phyloP scores from a whole-genome alignment of 2,113 vertebrate genomes.

The Xiphias gladius region DNA sequence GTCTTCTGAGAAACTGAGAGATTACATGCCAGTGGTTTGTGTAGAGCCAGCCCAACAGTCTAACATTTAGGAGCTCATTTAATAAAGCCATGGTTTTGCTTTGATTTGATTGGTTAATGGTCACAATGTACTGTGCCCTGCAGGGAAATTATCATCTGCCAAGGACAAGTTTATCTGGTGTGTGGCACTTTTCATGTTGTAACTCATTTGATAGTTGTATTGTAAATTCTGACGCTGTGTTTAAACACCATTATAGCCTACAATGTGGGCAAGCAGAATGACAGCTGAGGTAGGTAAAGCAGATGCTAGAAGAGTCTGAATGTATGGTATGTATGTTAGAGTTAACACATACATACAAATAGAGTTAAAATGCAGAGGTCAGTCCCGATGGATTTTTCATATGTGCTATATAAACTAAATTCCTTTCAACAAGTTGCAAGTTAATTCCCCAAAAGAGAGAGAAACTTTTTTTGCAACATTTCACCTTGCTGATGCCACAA shows the following conservation, averaged over 20 bases:
- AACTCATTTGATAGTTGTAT: not conserved
- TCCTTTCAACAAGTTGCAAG: not conserved
- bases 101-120: slow-evolving; percentile 30
- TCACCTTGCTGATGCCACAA: not conserved
- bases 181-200: not conserved
- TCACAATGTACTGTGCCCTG: not conserved
- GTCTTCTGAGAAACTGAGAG: not conserved
- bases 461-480: no score
- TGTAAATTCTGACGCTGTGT: not conserved
- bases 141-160: slow-evolving; percentile 6
- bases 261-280: not conserved
- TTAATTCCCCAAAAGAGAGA: not conserved
- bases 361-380: slow-evolving; percentile 13
- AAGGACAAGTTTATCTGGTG: not conserved
- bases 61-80: slow-evolving; percentile 1
- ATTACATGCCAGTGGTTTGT: not conserved
- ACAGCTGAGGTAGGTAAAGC: not conserved
- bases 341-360: slow-evolving; percentile 25
- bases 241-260: not conserved
- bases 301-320: not conserved
- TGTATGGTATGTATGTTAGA: slow-evolving; percentile 11
- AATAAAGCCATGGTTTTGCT: not conserved
- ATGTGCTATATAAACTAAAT: not conserved
- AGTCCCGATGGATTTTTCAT: not conserved
- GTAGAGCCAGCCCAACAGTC: not conserved